Evolutionary conservation across 2,888 invertebrate genomes (phyloP), one percentile per base, ranked within the genome.

Genomic region (Ferdinandea cuprea): DNA sequence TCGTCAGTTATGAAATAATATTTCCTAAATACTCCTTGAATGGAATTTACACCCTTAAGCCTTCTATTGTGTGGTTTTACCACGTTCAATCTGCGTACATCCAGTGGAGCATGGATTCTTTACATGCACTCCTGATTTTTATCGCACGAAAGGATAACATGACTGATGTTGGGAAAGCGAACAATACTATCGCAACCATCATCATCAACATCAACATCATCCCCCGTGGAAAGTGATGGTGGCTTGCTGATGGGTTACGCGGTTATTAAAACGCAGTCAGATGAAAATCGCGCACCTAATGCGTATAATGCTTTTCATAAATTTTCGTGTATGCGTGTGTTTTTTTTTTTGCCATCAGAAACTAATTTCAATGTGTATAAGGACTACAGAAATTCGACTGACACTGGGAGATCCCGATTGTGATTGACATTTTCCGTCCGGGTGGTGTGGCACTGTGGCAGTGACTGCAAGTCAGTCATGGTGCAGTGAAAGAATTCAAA

Each of bases 361-460:
- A 44, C 61, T 74, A 68, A 56, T 72, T 72, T 56, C 9, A 8
- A 63, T 30, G 7, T 7, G n/a, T n/a, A n/a, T n/a, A n/a, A 35
- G 50, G 35, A 48, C 13, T 21, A 30, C 37, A 28, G n/a, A 5
- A 11, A 54, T 19, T 15, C 30, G 6, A 59, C 37, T 78, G 78
- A 72, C 72, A 59, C 59, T 52, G 21, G 44, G 59, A 79, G 58
- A 71, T 71, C 48, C 19, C 32, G 40, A 17, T 19, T 63, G 48
- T 77, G 76, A 77, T 71, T 81, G 81, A 81, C 76, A 77, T 77
- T 71, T 77, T 71, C 71, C 71, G 71, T 63, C 48, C 77, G 81
- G 76, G 81, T 77, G 74, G 69, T 66, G 19, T 2, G 8, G 42
- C 48, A 54, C n/a, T n/a, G n/a, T n/a, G 19, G 32, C 17, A 21